Evolutionary conservation across 2,797 vertebrate genomes (phyloP).

Genomic region (Chelonia mydas): DNA sequence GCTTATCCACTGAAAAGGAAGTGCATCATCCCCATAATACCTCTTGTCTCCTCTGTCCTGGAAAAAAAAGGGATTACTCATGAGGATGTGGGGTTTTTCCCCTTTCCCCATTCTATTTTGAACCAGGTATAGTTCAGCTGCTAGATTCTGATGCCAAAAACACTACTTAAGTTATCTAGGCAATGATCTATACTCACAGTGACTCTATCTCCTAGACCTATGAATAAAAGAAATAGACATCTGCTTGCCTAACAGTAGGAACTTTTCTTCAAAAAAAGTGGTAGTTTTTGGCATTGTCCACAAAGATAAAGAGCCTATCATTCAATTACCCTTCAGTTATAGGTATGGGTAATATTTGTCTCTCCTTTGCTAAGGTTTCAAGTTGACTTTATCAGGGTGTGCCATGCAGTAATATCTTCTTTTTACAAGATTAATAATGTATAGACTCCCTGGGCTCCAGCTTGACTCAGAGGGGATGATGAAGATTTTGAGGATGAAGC

Average conservation of each 20-base stretch:
- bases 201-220: neutral
- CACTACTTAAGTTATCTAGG: neutral
- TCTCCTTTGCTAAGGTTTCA: neutral
- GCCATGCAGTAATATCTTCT: neutral
- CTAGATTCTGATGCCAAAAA: fast-evolving
- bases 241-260: neutral
- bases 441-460: neutral
- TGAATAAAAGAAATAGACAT: neutral
- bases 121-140: neutral
- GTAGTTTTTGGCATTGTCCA: neutral
- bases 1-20: neutral
- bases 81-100: neutral
- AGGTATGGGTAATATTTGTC: neutral
- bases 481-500: fast-evolving
- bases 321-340: neutral
- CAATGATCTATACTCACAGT: neutral
- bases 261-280: neutral
- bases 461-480: neutral
- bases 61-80: neutral
- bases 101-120: neutral
- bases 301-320: fast-evolving
- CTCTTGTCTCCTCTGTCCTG: fast-evolving
- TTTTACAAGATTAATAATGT: neutral
- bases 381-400: neutral
- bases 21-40: neutral